A percentile compares a stretch with the other conserved stretches of the same genome.
phyloP scores from a whole-genome alignment of 2,113 vertebrate genomes.

The Neotragus moschatus region DNA sequence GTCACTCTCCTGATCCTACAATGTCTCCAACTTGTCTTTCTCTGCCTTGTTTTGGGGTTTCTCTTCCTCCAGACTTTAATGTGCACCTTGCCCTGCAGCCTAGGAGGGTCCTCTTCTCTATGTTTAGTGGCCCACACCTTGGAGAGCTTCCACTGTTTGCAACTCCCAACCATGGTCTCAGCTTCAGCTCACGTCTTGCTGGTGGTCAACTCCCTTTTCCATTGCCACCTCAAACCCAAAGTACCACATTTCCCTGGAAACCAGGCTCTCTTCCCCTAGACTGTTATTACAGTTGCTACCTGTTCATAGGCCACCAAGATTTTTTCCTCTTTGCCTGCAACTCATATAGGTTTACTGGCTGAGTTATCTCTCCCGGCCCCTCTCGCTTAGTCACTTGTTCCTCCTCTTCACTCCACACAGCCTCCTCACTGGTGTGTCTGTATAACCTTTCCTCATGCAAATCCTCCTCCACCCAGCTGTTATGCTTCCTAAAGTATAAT shows the following conservation, averaged over 20 bases:
- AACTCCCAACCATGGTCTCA: not conserved
- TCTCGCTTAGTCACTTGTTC: conserved; percentile 15
- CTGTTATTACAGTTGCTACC: not conserved
- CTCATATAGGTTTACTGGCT: not conserved
- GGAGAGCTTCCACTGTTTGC: not conserved
- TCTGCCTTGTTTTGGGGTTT: not conserved
- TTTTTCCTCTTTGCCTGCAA: not conserved
- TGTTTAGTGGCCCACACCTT: not conserved
- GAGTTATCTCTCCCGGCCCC: not conserved
- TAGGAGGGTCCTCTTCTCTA: not conserved
- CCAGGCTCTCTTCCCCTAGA: not conserved
- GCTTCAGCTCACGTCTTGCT: not conserved
- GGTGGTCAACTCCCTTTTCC: not conserved
- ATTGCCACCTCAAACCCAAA: not conserved
- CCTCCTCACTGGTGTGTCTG: conserved; percentile 34
- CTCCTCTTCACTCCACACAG: not conserved
- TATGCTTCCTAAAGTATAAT: conserved; percentile 42
- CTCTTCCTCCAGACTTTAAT: not conserved
- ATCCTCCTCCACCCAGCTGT: conserved; percentile 39
- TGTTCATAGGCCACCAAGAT: not conserved
- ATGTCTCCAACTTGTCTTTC: not conserved
- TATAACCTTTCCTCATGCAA: conserved; percentile 23
- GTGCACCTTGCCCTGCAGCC: not conserved
- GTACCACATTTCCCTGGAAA: not conserved
- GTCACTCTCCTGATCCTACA: not conserved